Evolutionary conservation across 2,797 vertebrate genomes (phyloP).

Genomic region (Hozukius guyotensis): DNA sequence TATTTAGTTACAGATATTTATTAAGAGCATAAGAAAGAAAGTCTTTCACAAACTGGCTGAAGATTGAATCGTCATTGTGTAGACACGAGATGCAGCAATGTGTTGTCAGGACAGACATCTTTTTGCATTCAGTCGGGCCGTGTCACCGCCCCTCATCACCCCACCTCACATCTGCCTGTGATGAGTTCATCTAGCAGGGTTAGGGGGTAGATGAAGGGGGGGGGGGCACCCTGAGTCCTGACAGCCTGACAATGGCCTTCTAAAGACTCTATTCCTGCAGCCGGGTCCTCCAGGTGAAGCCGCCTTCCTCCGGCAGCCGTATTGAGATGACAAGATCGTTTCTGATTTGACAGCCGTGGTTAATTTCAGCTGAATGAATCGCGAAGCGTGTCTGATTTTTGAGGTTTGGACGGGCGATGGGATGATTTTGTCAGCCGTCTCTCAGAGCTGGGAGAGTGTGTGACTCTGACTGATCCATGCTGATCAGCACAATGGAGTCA

Average conservation of each 20-base stretch:
- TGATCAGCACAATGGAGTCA: constrained; percentile 7
- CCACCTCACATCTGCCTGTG: constrained; percentile 44
- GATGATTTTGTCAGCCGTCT: constrained; percentile 4
- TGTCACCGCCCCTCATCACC: constrained; percentile 39
- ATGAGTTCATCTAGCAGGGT: constrained; percentile 58
- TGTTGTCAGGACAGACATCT: neutral
- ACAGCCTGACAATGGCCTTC: constrained; percentile 79
- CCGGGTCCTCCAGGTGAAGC: constrained; percentile 58
- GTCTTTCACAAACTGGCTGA: neutral
- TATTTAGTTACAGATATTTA: neutral
- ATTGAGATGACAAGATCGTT: constrained; percentile 46
- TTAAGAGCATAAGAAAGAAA: neutral
- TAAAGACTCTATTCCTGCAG: constrained; percentile 64
- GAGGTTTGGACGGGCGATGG: neutral
- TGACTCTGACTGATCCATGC: neutral
- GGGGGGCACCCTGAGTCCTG: constrained; percentile 45
- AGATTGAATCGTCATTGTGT: constrained; percentile 18
- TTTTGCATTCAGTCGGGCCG: neutral
- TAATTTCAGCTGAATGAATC: constrained; percentile 49
- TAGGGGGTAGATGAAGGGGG: neutral
- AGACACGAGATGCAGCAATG: neutral
- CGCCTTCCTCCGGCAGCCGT: constrained; percentile 14
- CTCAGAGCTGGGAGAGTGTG: neutral
- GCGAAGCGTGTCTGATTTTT: neutral
- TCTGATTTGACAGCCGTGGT: constrained; percentile 63